Base-by-base conservation (phyloP, 2,113 vertebrate species). In the Tupaia tana region DNA sequence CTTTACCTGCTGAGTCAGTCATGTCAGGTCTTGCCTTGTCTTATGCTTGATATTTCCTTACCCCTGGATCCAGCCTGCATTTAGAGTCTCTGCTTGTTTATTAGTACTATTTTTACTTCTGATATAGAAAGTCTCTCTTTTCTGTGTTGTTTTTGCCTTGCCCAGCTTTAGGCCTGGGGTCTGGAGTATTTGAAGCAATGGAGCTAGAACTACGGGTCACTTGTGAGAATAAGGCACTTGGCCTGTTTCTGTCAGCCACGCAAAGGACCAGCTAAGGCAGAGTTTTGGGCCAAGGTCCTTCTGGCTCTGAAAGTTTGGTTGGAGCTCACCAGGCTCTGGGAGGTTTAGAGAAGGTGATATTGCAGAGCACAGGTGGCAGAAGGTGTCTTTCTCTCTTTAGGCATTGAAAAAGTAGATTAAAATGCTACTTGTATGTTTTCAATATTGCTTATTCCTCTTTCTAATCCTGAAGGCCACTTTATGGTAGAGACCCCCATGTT, bases 21-120 rank as follows among this genome's bases (percentile, higher is more conserved):
- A 0, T 0, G 3, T 27, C 15, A 18, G 25, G n/a, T 27, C 69
- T 22, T 61, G 11, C n/a, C 1, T 63, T 6, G 2, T 69, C 12
- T 27, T 3, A 1, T 31, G 11, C 14, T n/a, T 58, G 2, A 24
- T 24, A 56, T 6, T 8, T 7, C 31, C 13, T 6, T 9, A n/a
- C 24, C 54, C 78, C 18, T 9, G 61, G 58, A 54, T 52, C 59
- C 18, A 52, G 74, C 25, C 16, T 9, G 8, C 2, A 1, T 70
- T 14, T 66, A 22, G 10, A 27, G 15, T 14, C 74, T 58, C 16
- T 67, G 29, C 9, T 54, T 71, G 52, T 31, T 13, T 16, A 66
- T 29, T n/a, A n/a, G 77, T 13, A 58, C 16, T 9, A 12, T 4
- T 5, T 7, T 10, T 54, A 19, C 52, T 63, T 69, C 25, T 73